These are phyloP conservation scores for Grapholita molesta DNA, from an alignment of 1,140 invertebrate genomes.

Conservation along the genomic window DNA sequence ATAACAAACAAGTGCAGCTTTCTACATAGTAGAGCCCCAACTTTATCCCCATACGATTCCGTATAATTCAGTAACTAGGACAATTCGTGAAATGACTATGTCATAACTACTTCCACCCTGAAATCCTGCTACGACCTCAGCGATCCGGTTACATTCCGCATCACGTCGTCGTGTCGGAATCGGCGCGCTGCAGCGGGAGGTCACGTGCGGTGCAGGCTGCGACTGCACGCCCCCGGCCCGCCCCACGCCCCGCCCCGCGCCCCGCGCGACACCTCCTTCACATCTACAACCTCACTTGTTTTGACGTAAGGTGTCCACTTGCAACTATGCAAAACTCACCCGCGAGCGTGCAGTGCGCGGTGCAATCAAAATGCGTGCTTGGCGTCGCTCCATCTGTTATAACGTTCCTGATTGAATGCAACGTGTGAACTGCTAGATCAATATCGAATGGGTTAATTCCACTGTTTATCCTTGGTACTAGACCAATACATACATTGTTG, in stretches of 20 bases:
- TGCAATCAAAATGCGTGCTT: neutral
- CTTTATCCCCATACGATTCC: no score
- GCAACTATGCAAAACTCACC: constrained; percentile 66
- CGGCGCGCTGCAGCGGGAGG: constrained; percentile 33
- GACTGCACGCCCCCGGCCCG: constrained; percentile 36
- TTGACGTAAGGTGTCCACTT: constrained; percentile 72
- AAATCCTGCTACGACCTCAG: neutral
- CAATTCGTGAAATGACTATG: neutral
- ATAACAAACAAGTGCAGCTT: no score
- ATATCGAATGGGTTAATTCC: neutral
- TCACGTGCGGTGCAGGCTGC: constrained; percentile 50
- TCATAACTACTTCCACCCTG: no score
- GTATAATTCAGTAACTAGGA: no score
- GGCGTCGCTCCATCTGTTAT: neutral
- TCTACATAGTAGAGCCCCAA: no score
- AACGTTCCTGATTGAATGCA: neutral
- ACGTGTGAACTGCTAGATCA: neutral
- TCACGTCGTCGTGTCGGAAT: neutral
- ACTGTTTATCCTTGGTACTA: neutral
- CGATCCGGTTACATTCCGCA: neutral
- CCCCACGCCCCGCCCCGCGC: constrained; percentile 37
- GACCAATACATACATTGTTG: neutral
- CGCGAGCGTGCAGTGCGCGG: constrained; percentile 10
- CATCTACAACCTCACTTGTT: constrained; percentile 60
- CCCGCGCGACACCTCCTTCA: constrained; percentile 23